These are phyloP conservation scores for Lepidochitona cinerea DNA, from an alignment of 2,888 invertebrate species.

Conservation along the genomic window DNA sequence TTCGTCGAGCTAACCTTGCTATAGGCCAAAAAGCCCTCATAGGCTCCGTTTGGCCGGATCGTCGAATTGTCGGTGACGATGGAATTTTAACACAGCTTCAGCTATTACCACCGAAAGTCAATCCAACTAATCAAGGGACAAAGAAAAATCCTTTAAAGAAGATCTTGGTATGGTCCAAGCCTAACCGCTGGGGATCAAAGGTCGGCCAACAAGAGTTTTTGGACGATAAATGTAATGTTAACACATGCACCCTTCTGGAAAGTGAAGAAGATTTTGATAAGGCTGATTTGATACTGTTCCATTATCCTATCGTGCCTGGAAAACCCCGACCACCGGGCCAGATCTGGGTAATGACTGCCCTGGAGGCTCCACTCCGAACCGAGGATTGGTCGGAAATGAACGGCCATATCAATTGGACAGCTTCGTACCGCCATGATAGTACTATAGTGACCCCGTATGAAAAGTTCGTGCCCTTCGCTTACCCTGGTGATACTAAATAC, in stretches of 20 bases:
- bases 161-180: too few species aligned
- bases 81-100: not conserved
- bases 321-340: conserved; percentile 56
- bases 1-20: too few species aligned
- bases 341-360: conserved; percentile 92
- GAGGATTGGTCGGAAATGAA: conserved; percentile 82
- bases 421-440: conserved; percentile 94
- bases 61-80: not conserved
- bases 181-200: conserved; percentile 46
- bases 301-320: conserved; percentile 60
- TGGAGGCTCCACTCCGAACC: conserved; percentile 97
- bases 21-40: too few species aligned
- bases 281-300: conserved; percentile 89
- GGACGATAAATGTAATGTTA: conserved; percentile 86
- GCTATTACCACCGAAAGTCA: not conserved
- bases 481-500: conserved; percentile 71
- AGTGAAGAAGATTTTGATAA: conserved; percentile 81
- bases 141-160: too few species aligned
- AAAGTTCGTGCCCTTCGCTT: conserved; percentile 90
- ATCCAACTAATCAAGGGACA: too few species aligned
- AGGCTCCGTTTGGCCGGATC: not conserved
- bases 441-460: conserved; percentile 98
- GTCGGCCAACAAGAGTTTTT: conserved; percentile 78
- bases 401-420: conserved; percentile 95
- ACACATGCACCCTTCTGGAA: conserved; percentile 85